Percentiles rank a stretch among this genome's conserved stretches.
These are phyloP conservation scores for Agriopis marginaria DNA, from an alignment of 2,888 invertebrate genomes.

Conservation along the genomic window DNA sequence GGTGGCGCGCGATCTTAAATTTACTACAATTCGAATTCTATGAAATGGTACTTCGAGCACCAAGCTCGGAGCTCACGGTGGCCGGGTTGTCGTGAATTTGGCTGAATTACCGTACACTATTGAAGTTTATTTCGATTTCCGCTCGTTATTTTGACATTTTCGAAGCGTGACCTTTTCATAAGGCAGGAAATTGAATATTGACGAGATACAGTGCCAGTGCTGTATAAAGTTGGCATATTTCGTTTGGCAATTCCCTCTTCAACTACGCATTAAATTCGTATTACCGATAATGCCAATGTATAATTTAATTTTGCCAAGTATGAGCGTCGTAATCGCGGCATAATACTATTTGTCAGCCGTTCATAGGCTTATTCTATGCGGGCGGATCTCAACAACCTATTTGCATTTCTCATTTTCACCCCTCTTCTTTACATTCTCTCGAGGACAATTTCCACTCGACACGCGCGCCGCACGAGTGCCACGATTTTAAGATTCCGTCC, in stretches of 20 bases:
- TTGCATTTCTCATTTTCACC: constrained; percentile 84
- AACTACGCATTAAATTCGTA: constrained; percentile 13
- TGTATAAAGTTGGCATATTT: constrained; percentile 54
- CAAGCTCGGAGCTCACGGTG: not conserved
- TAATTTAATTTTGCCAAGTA: constrained; percentile 55
- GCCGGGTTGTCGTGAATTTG: constrained; percentile 27
- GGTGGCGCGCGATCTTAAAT: constrained; percentile 3
- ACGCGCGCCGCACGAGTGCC: constrained; percentile 53
- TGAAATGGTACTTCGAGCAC: not conserved
- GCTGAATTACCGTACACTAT: constrained; percentile 45
- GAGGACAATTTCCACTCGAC: constrained; percentile 72
- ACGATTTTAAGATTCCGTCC: constrained; percentile 59
- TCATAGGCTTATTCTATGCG: constrained; percentile 73
- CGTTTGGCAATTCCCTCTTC: constrained; percentile 45
- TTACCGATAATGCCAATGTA: constrained; percentile 48
- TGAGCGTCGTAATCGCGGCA: constrained; percentile 64
- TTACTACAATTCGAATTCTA: constrained; percentile 16
- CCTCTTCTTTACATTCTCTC: constrained; percentile 69
- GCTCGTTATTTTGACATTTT: constrained; percentile 66
- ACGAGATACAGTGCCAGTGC: constrained; percentile 59
- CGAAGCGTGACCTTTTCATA: constrained; percentile 64
- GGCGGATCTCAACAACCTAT: constrained; percentile 74
- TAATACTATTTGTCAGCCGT: constrained; percentile 76
- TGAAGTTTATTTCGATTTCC: constrained; percentile 63
- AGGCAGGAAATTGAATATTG: constrained; percentile 72